Base-by-base conservation (phyloP, 2,797 vertebrate genomes). In the Danio albolineatus region DNA sequence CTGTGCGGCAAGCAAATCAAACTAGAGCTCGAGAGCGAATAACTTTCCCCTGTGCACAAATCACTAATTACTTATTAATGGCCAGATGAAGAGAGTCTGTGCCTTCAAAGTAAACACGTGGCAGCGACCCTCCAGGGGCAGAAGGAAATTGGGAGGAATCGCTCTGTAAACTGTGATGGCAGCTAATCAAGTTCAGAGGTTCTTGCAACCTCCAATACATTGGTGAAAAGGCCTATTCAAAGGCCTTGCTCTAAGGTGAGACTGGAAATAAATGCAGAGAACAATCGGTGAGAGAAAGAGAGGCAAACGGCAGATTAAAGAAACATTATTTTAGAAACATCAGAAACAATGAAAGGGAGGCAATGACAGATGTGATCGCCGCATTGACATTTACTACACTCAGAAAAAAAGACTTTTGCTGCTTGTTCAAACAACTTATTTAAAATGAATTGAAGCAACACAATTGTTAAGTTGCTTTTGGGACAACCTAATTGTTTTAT, bases 1-100 rank as follows among this genome's bases (percentile, higher is more conserved):
- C 82, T 77, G 76, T 59, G 75, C 62, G 76, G 85, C 61, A 86
- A 83, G 38, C 39, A 74, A 86, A 86, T 88, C 85, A 81, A 28
- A 85, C 89, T 36, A 83, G 83, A 71, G 53, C 41, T 66, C 44
- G 71, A 59, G 66, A 80, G 84, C 17, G 59, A 89, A 74, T 72
- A 76, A 46, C 57, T 86, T 84, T 88, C 82, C 73, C 73, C 78
- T 51, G 89, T 86, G 85, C 65, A 51, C 81, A 84, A 87, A 88
- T 87, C 81, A 79, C 89, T 90, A 90, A 92, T 92, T 90, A 90
- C 88, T 89, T 90, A 92, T 93, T 91, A 91, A 92, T 91, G 87
- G 88, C 78, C 70, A 84, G 85, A 88, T 81, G 84, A 90, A 83
- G 78, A 85, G 88, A 83, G 83, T 76, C 78, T 86, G 80, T 56